Evolutionary conservation across 2,797 vertebrate genomes (phyloP).

Genomic region (Sebastes taczanowskii): DNA sequence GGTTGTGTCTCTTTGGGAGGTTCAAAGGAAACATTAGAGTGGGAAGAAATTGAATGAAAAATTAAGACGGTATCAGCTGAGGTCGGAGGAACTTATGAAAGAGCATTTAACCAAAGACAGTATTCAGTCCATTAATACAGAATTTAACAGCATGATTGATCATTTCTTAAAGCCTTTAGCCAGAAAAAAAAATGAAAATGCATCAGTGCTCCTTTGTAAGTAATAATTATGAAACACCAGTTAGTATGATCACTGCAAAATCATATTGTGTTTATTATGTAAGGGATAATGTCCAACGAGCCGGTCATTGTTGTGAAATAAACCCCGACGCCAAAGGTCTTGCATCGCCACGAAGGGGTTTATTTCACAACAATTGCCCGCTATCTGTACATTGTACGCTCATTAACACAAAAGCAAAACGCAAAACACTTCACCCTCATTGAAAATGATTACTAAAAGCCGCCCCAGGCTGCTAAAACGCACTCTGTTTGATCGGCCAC

Average conservation of each 20-base stretch:
- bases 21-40: neutral
- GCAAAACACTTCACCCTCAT: no score
- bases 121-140: neutral
- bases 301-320: no score
- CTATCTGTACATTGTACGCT: no score
- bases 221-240: neutral
- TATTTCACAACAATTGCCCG: no score
- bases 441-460: no score
- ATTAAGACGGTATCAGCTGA: neutral
- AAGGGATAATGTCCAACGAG: no score
- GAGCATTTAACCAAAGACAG: neutral
- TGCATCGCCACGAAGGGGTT: no score
- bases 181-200: neutral
- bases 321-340: no score
- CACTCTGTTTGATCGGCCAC: no score
- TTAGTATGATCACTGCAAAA: neutral
- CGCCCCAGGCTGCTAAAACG: no score
- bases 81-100: neutral
- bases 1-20: neutral
- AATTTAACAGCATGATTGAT: neutral
- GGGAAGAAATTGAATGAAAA: neutral
- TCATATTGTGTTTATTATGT: neutral
- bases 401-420: no score
- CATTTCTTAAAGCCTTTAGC: neutral
- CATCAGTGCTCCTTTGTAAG: neutral